Conservation (phyloP, 2,113 vertebrate genomes). For the Hippocampus guttulatus region DNA sequence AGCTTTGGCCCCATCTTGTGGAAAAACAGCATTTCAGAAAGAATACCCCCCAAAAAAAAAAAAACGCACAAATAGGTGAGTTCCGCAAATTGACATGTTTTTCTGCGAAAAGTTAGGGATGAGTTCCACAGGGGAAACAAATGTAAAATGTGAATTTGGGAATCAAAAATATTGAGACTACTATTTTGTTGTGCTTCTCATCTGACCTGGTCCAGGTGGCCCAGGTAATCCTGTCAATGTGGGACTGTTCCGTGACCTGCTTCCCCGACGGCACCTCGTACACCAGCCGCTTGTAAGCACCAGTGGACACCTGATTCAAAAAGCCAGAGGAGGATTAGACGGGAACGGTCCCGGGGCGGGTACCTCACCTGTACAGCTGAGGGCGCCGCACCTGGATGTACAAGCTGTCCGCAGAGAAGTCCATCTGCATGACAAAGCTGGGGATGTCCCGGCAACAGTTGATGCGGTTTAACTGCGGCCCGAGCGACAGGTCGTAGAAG, state of each 20-base stretch:
- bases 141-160: neutral
- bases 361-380: neutral
- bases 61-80: neutral
- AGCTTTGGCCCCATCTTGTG: too few relatives aligned
- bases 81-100: too few relatives aligned
- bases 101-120: too few relatives aligned
- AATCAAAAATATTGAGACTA: neutral
- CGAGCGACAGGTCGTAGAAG: conserved; percentile 90
- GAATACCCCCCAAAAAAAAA: neutral
- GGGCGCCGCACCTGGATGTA: conserved; percentile 80
- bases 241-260: conserved; percentile 84
- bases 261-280: conserved; percentile 98
- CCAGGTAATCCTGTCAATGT: conserved; percentile 96
- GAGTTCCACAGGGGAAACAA: neutral
- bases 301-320: conserved; percentile 84
- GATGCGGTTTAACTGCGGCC: conserved; percentile 88
- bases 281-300: conserved; percentile 91
- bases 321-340: neutral
- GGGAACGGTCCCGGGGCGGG: neutral
- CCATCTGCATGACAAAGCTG: conserved; percentile 94
- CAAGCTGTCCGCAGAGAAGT: conserved; percentile 89
- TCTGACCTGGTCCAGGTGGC: conserved; percentile 95
- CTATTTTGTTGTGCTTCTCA: neutral
- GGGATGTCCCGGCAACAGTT: conserved; percentile 94
- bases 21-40: neutral